A percentile compares a stretch with the other conserved stretches of the same genome.
These are phyloP conservation scores for Xyrauchen texanus DNA, from an alignment of 2,113 vertebrate genomes.

Conservation along the genomic window DNA sequence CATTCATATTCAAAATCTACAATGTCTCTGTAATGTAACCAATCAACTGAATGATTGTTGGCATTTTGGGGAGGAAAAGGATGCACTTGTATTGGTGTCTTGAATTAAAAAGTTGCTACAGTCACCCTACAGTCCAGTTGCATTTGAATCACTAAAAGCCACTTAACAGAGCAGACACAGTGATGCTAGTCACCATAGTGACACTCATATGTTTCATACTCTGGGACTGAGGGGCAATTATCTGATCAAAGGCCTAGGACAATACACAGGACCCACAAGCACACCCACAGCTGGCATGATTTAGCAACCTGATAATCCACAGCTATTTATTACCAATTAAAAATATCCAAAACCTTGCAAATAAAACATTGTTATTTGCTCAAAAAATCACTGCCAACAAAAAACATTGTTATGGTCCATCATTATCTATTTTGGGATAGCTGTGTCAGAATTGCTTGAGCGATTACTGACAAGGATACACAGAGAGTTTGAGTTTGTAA, in stretches of 20 bases:
- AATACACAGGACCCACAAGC: conserved; percentile 49
- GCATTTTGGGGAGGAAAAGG: neutral
- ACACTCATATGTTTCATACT: conserved; percentile 69
- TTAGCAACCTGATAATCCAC: conserved; percentile 24
- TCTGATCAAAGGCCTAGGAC: conserved; percentile 74
- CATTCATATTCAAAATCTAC: neutral
- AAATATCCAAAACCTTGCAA: conserved; percentile 13
- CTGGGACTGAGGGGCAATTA: conserved; percentile 71
- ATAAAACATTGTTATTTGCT: conserved; percentile 1
- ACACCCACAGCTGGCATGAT: conserved; percentile 64
- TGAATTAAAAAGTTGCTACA: conserved; percentile 31
- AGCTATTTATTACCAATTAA: conserved; percentile 25
- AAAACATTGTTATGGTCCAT: neutral
- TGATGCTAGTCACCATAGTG: conserved; percentile 66
- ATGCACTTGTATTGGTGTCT: neutral
- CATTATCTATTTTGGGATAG: neutral
- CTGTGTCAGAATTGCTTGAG: neutral
- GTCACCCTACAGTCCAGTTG: conserved; percentile 13
- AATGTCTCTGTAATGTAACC: no score
- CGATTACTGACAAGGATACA: neutral
- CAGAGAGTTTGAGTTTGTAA: no score
- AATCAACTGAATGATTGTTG: no score
- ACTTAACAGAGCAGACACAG: conserved; percentile 56
- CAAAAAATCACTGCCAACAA: conserved; percentile 10
- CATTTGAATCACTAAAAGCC: conserved; percentile 58